Base-by-base conservation (phyloP, 2,797 vertebrate genomes). In the Cetoscarus ocellatus region DNA sequence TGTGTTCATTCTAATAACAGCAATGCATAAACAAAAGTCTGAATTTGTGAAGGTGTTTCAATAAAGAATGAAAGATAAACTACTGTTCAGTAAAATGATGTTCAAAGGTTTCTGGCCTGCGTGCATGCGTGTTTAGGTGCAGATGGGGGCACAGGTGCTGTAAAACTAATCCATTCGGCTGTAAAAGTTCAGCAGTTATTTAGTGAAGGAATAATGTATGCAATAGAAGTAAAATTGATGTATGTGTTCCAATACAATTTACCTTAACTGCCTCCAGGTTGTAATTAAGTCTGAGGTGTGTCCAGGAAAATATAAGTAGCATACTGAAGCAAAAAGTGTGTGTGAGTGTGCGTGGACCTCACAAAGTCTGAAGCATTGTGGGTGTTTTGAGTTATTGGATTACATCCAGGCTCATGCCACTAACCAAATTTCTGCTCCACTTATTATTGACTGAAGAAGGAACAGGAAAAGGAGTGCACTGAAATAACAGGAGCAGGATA, bases 341-440 rank as follows among this genome's bases (percentile, higher is more conserved):
- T 51, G 52, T 60, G 17, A 49, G 39, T 68, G 47, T 52, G 27
- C 59, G 15, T 6, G 62, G 57, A 70, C 34, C 49, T 78, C 67
- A 71, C 63, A 66, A 36, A 75, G 73, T 73, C 73, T 77, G 59
- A 82, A 75, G 67, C 65, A 54, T 27, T 83, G 82, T 88, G 81
- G 76, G 81, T 84, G 82, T 82, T 73, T 53, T 70, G 67, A 50
- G 53, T 83, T 80, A 90, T 86, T 77, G 81, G 83, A 91, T 90
- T 88, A 88, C 75, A 87, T 81, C 73, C 72, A 83, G 70, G 61
- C 70, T 77, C 50, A 77, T 79, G 80, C 80, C 75, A 75, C 80
- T 87, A 92, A 92, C 86, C 75, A 90, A 76, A 90, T 92, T 84
- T 86, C 61, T 70, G 39, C 70, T 84, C 67, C 72, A 77, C 66